These are phyloP conservation scores for Drosophila prosaltans DNA, from an alignment of 1,140 invertebrate genomes.

Conservation along the genomic window DNA sequence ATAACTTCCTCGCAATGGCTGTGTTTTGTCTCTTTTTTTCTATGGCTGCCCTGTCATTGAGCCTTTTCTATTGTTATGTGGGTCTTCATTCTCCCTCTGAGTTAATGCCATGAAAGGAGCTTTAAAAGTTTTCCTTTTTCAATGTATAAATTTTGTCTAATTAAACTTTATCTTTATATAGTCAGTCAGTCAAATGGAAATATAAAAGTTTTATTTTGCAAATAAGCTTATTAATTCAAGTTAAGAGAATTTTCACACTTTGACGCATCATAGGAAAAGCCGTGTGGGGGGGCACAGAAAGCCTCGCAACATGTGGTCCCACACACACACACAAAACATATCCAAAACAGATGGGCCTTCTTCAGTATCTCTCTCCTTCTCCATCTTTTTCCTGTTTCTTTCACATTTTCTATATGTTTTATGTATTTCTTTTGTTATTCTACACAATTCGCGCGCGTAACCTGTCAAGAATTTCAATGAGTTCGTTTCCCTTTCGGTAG, in stretches of 20 bases:
- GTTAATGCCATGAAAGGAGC: neutral
- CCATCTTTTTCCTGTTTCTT: conserved; percentile 5
- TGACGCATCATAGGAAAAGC: conserved; percentile 33
- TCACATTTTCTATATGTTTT: conserved; percentile 24
- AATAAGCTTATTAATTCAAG: conserved; percentile 39
- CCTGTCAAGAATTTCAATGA: conserved; percentile 78
- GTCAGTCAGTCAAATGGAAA: conserved; percentile 22
- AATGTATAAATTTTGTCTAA: conserved; percentile 32
- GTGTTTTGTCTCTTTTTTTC: neutral
- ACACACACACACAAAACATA: neutral
- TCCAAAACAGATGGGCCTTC: conserved; percentile 24
- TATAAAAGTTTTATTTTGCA: conserved; percentile 22
- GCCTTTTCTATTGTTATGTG: conserved; percentile 32
- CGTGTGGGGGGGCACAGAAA: conserved; percentile 36
- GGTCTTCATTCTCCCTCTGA: conserved; percentile 28
- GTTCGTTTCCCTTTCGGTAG: conserved; percentile 80
- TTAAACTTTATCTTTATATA: conserved; percentile 60
- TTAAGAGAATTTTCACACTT: conserved; percentile 48
- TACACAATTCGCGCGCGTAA: conserved; percentile 64
- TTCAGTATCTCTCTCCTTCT: conserved; percentile 5
- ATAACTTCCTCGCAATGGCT: neutral
- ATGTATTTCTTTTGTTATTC: conserved; percentile 65
- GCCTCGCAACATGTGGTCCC: conserved; percentile 32
- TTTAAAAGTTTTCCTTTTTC: conserved; percentile 10
- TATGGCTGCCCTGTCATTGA: conserved; percentile 36